A percentile compares a stretch with the other conserved stretches of the same genome.
These are phyloP conservation scores for Polyommatus iphigenia DNA, from an alignment of 2,888 invertebrate species.

Conservation along the genomic window DNA sequence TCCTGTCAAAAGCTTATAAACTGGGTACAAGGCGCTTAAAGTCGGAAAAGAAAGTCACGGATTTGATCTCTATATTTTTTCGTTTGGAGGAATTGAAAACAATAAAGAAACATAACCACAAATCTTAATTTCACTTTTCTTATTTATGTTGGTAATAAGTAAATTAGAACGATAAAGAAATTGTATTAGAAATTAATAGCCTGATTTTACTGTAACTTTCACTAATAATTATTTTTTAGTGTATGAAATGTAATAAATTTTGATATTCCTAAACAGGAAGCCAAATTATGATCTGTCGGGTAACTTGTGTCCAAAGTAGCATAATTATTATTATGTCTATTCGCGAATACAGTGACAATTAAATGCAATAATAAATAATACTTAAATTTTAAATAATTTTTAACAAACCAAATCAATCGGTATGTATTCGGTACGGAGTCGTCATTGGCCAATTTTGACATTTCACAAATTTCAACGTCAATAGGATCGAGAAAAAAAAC, in stretches of 20 bases:
- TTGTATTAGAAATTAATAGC: not conserved
- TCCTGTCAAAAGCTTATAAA: not conserved
- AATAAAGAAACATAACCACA: not conserved
- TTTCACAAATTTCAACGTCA: not conserved
- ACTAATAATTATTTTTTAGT: not conserved
- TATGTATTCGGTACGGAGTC: too few species aligned
- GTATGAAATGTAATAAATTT: not conserved
- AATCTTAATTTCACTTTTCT: slow-evolving; percentile 10
- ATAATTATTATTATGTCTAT: too few species aligned
- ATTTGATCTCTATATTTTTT: not conserved
- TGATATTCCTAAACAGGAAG: not conserved
- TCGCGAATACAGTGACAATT: too few species aligned
- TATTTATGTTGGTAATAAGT: not conserved
- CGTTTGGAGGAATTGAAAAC: not conserved
- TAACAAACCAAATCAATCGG: too few species aligned
- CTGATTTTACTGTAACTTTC: not conserved
- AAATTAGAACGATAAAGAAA: not conserved
- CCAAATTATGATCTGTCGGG: too few species aligned
- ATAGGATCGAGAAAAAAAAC: not conserved
- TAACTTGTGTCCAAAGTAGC: too few species aligned
- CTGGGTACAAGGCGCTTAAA: not conserved
- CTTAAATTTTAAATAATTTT: too few species aligned
- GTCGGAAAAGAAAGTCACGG: not conserved
- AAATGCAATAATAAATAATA: too few species aligned
- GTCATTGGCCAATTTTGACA: not conserved